These are phyloP conservation scores for Nasua narica DNA, from an alignment of 2,797 vertebrate species.

Conservation along the genomic window DNA sequence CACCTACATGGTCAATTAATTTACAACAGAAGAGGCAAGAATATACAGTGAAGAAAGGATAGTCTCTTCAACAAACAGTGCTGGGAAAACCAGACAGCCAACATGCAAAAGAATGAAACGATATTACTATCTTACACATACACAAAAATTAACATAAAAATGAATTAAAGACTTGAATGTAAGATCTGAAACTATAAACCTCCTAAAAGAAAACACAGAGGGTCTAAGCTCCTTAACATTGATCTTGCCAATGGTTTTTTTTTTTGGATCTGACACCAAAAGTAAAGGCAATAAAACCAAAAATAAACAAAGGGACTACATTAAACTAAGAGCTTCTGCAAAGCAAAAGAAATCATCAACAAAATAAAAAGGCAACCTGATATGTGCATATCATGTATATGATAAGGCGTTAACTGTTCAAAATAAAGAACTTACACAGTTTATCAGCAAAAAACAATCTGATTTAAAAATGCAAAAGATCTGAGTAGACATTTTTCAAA, in stretches of 20 bases:
- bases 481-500: background rate
- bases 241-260: background rate
- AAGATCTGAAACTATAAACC: background rate
- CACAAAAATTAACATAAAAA: background rate
- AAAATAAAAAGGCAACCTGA: background rate
- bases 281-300: background rate
- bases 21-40: background rate
- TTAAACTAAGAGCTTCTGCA: background rate
- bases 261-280: background rate
- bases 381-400: background rate
- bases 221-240: background rate
- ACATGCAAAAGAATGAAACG: background rate
- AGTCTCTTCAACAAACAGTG: background rate
- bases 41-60: background rate
- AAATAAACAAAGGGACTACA: background rate
- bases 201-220: background rate
- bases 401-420: background rate
- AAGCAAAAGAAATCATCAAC: background rate
- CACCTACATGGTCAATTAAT: background rate
- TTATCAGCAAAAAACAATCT: background rate
- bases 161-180: background rate
- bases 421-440: background rate
- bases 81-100: background rate
- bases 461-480: background rate
- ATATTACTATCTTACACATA: background rate